These are phyloP conservation scores for Pitangus sulphuratus DNA, from an alignment of 2,797 vertebrate species.

Conservation along the genomic window DNA sequence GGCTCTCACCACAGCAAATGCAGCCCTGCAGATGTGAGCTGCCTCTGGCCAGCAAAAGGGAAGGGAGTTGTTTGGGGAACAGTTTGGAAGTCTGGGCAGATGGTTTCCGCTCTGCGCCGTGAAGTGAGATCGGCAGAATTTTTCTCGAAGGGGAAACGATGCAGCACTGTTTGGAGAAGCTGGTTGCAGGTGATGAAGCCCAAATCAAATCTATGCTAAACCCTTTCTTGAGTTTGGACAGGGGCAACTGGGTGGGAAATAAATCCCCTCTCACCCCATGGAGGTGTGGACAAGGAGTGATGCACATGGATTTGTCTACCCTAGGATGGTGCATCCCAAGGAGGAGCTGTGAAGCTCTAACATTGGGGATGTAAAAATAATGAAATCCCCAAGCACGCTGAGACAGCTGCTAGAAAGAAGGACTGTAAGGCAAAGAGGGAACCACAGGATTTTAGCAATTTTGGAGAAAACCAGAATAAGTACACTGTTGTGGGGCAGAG, in stretches of 20 bases:
- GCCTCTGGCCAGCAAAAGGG: neutral
- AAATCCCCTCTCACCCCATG: rapidly evolving
- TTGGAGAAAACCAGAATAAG: neutral
- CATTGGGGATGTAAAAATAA: neutral
- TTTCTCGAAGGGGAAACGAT: neutral
- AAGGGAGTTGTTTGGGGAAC: neutral
- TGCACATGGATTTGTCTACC: neutral
- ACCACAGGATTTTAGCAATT: neutral
- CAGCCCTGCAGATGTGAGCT: neutral
- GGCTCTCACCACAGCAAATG: neutral
- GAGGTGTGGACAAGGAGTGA: neutral
- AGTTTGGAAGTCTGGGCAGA: neutral
- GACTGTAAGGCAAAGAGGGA: neutral
- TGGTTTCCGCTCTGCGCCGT: neutral
- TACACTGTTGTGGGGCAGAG: neutral
- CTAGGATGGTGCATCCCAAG: neutral
- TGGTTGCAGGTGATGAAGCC: neutral
- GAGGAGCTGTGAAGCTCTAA: neutral
- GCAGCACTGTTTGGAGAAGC: rapidly evolving
- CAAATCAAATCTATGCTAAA: rapidly evolving
- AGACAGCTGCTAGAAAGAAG: neutral
- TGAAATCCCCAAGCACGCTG: neutral
- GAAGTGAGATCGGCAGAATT: neutral
- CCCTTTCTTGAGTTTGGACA: neutral
- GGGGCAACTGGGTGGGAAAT: neutral